phyloP scores from a whole-genome alignment of 23 tunicate species.

The Styela clava region DNA sequence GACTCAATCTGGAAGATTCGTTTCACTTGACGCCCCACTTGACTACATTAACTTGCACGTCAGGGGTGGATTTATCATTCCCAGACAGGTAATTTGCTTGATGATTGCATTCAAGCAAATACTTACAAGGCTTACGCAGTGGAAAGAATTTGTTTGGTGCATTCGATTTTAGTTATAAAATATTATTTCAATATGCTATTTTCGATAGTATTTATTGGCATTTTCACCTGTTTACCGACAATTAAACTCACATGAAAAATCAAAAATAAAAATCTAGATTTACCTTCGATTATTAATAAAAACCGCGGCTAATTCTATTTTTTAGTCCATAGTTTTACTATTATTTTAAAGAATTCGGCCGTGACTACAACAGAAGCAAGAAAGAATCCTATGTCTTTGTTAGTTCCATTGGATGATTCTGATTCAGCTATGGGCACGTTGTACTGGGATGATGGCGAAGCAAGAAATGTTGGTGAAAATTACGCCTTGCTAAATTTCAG shows the following conservation, averaged over 20 bases:
- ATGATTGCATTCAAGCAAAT: too few species aligned
- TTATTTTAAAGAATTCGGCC: background rate
- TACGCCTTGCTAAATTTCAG: conserved; percentile 20
- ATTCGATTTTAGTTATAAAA: too few species aligned
- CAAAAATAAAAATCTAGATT: too few species aligned
- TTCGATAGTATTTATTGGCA: too few species aligned
- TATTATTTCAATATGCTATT: too few species aligned
- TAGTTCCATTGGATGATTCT: conserved; percentile 66
- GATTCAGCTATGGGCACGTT: conserved; percentile 49
- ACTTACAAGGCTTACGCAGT: too few species aligned
- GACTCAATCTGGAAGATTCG: conserved; percentile 46
- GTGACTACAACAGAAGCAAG: conserved; percentile 65
- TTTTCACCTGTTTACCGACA: too few species aligned
- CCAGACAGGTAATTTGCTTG: conserved; percentile 77
- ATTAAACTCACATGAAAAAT: too few species aligned
- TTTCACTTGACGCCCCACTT: conserved; percentile 64
- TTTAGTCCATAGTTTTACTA: too few species aligned
- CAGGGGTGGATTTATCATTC: conserved; percentile 74
- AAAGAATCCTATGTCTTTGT: conserved; percentile 40
- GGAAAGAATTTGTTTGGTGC: too few species aligned
- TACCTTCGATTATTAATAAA: too few species aligned
- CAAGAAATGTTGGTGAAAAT: conserved; percentile 60
- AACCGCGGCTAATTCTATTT: too few species aligned
- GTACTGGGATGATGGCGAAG: conserved; percentile 98
- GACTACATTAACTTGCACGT: conserved; percentile 80